Percentiles rank a stretch among this genome's conserved stretches.
Evolutionary conservation across 2,113 vertebrate genomes (phyloP).

Genomic region (Brienomyrus brachyistius): DNA sequence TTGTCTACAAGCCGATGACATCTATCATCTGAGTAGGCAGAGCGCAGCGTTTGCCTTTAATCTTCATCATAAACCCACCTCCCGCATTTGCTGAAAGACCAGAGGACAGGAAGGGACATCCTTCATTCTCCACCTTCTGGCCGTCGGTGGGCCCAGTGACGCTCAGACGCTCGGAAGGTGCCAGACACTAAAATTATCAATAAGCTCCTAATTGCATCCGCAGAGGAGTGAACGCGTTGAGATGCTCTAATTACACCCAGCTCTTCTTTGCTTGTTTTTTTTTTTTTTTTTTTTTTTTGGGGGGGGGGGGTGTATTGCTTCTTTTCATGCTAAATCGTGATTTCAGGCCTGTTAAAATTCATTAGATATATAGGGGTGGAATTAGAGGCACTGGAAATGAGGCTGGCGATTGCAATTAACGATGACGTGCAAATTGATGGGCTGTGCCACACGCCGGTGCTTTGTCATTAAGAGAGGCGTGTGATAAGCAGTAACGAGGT

Average conservation of each 20-base stretch:
- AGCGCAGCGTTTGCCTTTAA: background rate
- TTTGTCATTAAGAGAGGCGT: conserved; percentile 19
- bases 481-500: conserved; percentile 30
- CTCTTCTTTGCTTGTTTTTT: conserved; percentile 29
- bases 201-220: conserved; percentile 55
- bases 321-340: conserved; percentile 24
- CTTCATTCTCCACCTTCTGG: background rate
- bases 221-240: conserved; percentile 46
- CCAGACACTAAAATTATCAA: conserved; percentile 42
- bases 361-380: conserved; percentile 33
- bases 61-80: background rate
- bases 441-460: conserved; percentile 30
- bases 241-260: conserved; percentile 54
- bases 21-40: background rate
- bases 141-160: background rate
- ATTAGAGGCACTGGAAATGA: conserved; percentile 28
- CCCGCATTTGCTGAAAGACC: too few relatives aligned
- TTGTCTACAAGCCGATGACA: background rate
- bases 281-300: too few relatives aligned
- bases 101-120: background rate
- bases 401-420: conserved; percentile 39
- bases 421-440: conserved; percentile 40
- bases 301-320: background rate
- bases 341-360: conserved; percentile 38
- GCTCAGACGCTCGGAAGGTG: conserved; percentile 27